phyloP scores from a whole-genome alignment of 2,797 vertebrate species.

The Tenualosa thibaudeaui region DNA sequence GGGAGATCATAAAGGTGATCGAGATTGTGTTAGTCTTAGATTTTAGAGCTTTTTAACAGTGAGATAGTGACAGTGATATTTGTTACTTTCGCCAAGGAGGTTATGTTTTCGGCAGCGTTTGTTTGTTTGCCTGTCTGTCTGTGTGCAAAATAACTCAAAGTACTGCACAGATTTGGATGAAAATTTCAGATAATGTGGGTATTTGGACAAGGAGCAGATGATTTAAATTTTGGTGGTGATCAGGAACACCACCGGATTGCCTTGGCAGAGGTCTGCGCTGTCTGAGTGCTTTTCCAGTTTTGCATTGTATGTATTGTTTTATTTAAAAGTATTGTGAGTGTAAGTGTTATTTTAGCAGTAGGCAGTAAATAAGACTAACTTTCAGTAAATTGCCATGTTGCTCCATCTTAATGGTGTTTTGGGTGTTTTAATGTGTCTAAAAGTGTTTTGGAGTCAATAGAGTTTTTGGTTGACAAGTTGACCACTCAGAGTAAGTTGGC shows the following conservation, averaged over 20 bases:
- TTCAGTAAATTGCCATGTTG: background rate
- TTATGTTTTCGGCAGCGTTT: too few species aligned
- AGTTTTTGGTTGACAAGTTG: background rate
- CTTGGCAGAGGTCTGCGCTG: too few species aligned
- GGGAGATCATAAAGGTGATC: background rate
- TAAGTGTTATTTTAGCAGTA: background rate
- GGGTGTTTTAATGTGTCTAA: background rate
- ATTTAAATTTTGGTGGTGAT: too few species aligned
- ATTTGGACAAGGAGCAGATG: too few species aligned
- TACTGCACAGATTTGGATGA: too few species aligned
- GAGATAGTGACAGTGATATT: background rate
- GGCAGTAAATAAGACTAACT: background rate
- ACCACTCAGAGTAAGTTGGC: background rate
- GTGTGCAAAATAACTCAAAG: too few species aligned
- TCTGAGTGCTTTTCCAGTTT: background rate
- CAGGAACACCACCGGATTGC: too few species aligned
- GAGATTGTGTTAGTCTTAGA: background rate
- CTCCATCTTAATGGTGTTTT: too few species aligned
- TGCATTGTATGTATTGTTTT: background rate
- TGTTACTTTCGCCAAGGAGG: background rate
- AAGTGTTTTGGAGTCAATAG: background rate
- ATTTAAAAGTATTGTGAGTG: background rate
- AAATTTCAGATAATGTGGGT: too few species aligned
- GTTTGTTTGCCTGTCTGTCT: too few species aligned
- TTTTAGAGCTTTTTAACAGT: too few species aligned